Evolutionary conservation across 2,797 vertebrate species (phyloP).

Genomic region (Melanotaenia trifasciata): DNA sequence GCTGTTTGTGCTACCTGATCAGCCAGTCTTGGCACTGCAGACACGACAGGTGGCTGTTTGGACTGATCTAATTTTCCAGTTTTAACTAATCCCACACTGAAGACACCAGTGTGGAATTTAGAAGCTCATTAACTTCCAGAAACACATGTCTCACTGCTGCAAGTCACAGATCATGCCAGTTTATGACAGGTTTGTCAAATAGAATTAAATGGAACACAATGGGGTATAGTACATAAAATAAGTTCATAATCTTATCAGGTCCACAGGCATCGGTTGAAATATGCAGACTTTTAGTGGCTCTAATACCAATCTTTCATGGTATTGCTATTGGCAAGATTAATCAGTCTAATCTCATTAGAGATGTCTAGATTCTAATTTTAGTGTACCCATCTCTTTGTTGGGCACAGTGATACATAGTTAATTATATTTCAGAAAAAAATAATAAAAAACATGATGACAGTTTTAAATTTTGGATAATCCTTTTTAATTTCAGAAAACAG

Average conservation of each 20-base stretch:
- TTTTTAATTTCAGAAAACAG: slow-evolving; percentile 28
- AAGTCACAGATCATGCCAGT: slow-evolving; percentile 10
- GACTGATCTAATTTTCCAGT: slow-evolving; percentile 30
- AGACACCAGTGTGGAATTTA: slow-evolving; percentile 22
- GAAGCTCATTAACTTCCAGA: slow-evolving; percentile 27
- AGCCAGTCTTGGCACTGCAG: neutral
- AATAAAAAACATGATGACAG: slow-evolving; percentile 7
- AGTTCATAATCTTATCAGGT: neutral
- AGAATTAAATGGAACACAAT: slow-evolving; percentile 6
- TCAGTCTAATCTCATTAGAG: slow-evolving; percentile 35
- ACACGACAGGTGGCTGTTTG: slow-evolving; percentile 24
- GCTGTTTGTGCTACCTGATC: neutral
- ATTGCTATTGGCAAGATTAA: slow-evolving; percentile 14
- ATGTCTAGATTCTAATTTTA: slow-evolving; percentile 16
- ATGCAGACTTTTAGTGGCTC: neutral
- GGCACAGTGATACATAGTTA: neutral
- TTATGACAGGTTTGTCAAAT: slow-evolving; percentile 1
- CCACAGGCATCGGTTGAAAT: slow-evolving; percentile 10
- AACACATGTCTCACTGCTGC: slow-evolving; percentile 7
- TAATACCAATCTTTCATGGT: slow-evolving; percentile 8
- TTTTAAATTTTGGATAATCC: slow-evolving; percentile 25
- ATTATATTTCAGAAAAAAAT: slow-evolving; percentile 27
- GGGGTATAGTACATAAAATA: neutral
- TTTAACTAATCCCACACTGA: slow-evolving; percentile 27
- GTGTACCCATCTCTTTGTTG: slow-evolving; percentile 6